Base-by-base conservation (phyloP, 2,797 vertebrate genomes). In the Anguilla marmorata region DNA sequence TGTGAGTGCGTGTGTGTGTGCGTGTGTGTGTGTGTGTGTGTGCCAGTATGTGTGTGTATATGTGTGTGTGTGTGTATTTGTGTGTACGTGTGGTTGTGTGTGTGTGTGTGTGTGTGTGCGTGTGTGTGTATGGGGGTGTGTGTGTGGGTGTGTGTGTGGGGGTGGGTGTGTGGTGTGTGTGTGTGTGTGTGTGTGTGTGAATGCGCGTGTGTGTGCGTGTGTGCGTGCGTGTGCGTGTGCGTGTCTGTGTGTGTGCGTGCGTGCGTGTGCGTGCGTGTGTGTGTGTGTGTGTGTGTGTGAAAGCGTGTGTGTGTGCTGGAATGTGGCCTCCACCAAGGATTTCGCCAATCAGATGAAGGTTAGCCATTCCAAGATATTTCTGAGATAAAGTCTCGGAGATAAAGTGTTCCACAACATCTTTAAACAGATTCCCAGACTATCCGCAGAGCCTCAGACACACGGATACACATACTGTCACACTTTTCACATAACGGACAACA, bases 61-160 rank as follows among this genome's bases (percentile, higher is more conserved):
- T 3, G 12, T 19, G 21, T 60, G 21, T 21, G 21, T 16, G 58
- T 84, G 50, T 80, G 5, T n/a, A n/a, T n/a, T n/a, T 60, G 58
- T 0, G 58, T 19, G 16, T 0, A 0, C 14, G 58, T 80, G 50
- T 79, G 5, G n/a, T n/a, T 24, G 60, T 2, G 60, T 2, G 60
- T 0, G n/a, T 80, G 30, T 48, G 85, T 41, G 79, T 27, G 30
- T 7, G 4, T 1, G 5, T 7, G 16, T 27, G n/a, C 5, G 8
- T 27, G 2, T 83, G 88, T 41, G 63, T 33, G 50, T 82, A n/a
- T n/a, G n/a, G n/a, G n/a, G n/a, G n/a, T n/a, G n/a, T 84, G 37
- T 52, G 86, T 58, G 83, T 69, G 48, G 50, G 86, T 80, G 69
- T 85, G 69, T 76, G n/a, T 83, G 58, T 9, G 21, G n/a, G n/a